Conservation (phyloP, 2,113 vertebrate genomes). For the Zosterops hypoxanthus region DNA sequence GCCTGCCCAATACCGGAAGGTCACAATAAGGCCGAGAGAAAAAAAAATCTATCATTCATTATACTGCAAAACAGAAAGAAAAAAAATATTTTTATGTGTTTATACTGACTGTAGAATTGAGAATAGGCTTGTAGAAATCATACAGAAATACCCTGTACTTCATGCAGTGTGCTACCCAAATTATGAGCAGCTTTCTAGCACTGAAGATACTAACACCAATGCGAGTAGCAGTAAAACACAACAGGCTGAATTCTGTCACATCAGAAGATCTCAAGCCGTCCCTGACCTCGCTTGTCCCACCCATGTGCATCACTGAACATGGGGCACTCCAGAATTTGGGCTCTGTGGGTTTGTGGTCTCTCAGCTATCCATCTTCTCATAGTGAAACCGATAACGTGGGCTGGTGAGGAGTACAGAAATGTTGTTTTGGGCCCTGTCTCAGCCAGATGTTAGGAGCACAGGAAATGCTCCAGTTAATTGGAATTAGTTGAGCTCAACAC, state of each 20-base stretch:
- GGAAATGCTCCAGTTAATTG: neutral
- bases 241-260: neutral
- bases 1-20: neutral
- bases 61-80: neutral
- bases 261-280: neutral
- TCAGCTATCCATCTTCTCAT: neutral
- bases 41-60: neutral
- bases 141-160: neutral
- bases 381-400: neutral
- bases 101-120: neutral
- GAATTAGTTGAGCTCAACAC: neutral
- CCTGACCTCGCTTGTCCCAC: neutral
- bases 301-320: accelerated
- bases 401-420: neutral
- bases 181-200: neutral
- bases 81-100: neutral
- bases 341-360: neutral
- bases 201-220: neutral
- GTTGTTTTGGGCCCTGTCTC: neutral
- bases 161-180: neutral
- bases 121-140: neutral
- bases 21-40: neutral
- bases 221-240: neutral
- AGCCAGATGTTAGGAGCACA: neutral
- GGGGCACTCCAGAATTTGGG: neutral